phyloP scores from a whole-genome alignment of 2,797 vertebrate genomes.

The Babyrousa celebensis region DNA sequence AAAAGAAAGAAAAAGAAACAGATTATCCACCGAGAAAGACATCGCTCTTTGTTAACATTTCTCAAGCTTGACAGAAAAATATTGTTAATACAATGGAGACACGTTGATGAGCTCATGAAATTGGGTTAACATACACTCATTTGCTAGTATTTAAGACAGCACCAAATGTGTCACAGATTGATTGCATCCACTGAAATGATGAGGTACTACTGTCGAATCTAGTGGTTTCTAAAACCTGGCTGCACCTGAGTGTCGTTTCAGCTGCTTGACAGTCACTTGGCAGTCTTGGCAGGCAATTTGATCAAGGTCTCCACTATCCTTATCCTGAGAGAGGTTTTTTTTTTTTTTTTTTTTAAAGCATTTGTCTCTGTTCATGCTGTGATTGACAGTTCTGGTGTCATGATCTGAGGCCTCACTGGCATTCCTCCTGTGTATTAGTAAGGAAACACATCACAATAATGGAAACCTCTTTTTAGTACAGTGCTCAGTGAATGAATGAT shows the following conservation, averaged over 20 bases:
- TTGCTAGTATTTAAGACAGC: neutral
- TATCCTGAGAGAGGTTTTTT: neutral
- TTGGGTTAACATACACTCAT: neutral
- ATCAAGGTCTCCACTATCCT: neutral
- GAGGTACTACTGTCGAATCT: neutral
- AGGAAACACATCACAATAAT: neutral
- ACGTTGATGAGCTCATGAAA: neutral
- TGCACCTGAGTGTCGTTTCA: neutral
- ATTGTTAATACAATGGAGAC: neutral
- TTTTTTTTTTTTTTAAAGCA: neutral
- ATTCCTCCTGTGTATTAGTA: neutral
- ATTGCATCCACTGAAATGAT: neutral
- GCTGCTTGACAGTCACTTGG: neutral
- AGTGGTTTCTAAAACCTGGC: neutral
- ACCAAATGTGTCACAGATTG: neutral
- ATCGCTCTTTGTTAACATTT: conserved; percentile 12
- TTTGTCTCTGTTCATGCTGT: neutral
- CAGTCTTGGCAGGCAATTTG: neutral
- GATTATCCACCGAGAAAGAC: neutral
- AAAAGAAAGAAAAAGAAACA: neutral
- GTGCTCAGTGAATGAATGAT: neutral
- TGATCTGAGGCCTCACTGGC: neutral
- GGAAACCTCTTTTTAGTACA: neutral
- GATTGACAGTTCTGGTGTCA: neutral
- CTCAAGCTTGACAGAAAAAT: conserved; percentile 12